Base-by-base conservation (phyloP, 1,140 invertebrate species). In the Drosophila nigrodunni region DNA sequence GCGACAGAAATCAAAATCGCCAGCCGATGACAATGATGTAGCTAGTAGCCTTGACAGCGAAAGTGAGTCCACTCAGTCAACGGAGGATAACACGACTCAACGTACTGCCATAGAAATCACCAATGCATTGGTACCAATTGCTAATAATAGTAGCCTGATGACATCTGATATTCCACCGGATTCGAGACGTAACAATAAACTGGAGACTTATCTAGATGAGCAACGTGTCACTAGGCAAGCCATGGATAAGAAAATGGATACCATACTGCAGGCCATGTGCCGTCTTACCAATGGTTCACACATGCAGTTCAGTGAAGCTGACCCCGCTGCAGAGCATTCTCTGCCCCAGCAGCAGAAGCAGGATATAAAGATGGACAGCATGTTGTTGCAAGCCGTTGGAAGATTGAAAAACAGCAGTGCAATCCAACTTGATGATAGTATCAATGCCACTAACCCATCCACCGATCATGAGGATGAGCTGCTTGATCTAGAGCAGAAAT, bases 401-500 rank as follows among this genome's bases (percentile, higher is more conserved):
- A 34, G 62, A 11, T 10, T 70, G 37, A 21, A 52, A 34, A 49
- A 39, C 2, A 39, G 30, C 9, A 18, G 46, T 8, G 11, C 47
- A 62, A 18, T 68, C 3, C 18, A 44, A 44, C 7, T 65, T 0
- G 39, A 66, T 35, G 64, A 74, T 1, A 68, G 59, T 3, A 0
- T 18, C 2, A 64, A 75, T 21, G 76, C 47, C 15, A 70, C 57
- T 2, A 49, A 5, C 34, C 13, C 21, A 3, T 21, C 30, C 7
- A 58, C 11, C 39, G 49, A 74, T n/a, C 74, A 43, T 7, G 83
- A 92, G 52, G 91, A 92, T 44, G 89, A 85, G 54, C 34, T 92
- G 30, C 55, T 92, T 1, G 74, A 74, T 7, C 47, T 92, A n/a
- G 90, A 92, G 47, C 82, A 91, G 15, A 80, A 78, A 54, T 6